phyloP scores from a whole-genome alignment of 2,797 vertebrate genomes.

The Oreortyx pictus region DNA sequence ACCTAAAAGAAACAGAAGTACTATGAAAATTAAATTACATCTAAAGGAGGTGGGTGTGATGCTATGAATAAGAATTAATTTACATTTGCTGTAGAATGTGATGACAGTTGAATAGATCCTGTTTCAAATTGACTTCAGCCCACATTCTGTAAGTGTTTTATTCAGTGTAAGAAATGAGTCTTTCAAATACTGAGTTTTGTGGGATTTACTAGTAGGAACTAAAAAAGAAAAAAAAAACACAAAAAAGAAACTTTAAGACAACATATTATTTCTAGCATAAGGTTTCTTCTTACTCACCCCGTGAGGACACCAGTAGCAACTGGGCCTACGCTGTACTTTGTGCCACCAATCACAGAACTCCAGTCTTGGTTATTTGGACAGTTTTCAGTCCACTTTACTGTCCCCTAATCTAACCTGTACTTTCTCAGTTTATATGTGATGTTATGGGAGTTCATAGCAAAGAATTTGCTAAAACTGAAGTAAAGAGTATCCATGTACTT shows the following conservation, averaged over 20 bases:
- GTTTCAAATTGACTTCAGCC: background rate
- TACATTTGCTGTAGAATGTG: background rate
- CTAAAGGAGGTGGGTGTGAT: background rate
- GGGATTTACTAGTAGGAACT: background rate
- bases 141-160: background rate
- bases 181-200: background rate
- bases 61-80: conserved; percentile 13
- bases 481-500: background rate
- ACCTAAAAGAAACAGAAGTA: background rate
- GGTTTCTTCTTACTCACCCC: background rate
- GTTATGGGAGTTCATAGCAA: background rate
- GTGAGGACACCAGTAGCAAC: background rate
- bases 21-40: background rate
- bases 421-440: background rate
- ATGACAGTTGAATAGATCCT: background rate
- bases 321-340: background rate
- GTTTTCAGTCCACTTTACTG: background rate
- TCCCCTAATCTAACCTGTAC: background rate
- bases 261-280: background rate
- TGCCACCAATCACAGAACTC: background rate
- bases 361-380: background rate
- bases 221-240: too few relatives aligned
- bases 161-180: background rate
- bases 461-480: background rate
- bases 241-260: background rate